Evolutionary conservation across 2,888 invertebrate species (phyloP), one percentile per base, ranked within the genome.

Genomic region (Hirtodrosophila confusa): DNA sequence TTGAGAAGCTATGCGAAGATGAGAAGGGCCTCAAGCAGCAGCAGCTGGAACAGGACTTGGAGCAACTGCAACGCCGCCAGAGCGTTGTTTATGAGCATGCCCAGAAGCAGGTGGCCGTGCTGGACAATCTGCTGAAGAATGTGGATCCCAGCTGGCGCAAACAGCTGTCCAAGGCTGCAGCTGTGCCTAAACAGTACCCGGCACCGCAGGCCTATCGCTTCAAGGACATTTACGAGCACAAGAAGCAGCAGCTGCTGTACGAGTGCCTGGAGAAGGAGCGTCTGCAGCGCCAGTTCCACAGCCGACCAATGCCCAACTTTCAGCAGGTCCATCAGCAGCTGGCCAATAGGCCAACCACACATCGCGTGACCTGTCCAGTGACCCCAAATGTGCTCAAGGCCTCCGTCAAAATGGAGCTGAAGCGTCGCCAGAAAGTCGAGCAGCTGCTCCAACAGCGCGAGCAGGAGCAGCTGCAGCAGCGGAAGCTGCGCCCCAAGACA

Each of bases 291-390:
- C 62, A 78, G 23, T 84, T 84, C 27, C 89, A 41, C 11, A 86
- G 89, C 37, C 89, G 83, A 0, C 84, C 89, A 3, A 85, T 82
- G 89, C 84, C 84, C 6, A 69, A 84, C 9, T 84, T 88, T n/a
- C 63, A 31, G 0, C 50, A 61, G 17, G 60, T 23, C 3, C 84
- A 88, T 57, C 45, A 71, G 39, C 69, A 73, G 6, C 43, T 48
- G 29, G 29, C 43, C 23, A 63, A 48, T 9, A 56, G n/a, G 23
- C 55, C 23, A 1, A 10, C 41, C 0, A 48, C 49, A 6, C 88
- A 75, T 27, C 88, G 55, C 6, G 17, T 78, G 4, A 87, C 88
- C 27, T 43, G 27, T 6, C 69, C 84, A 3, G 44, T 66, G 4
- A 85, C 86, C 1, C 84, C 84, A 7, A 86, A 88, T 36, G 89